Percentiles rank a stretch among this genome's conserved stretches.
Evolutionary conservation across 1,140 invertebrate species (phyloP).

Genomic region (Hirudo medicinalis): DNA sequence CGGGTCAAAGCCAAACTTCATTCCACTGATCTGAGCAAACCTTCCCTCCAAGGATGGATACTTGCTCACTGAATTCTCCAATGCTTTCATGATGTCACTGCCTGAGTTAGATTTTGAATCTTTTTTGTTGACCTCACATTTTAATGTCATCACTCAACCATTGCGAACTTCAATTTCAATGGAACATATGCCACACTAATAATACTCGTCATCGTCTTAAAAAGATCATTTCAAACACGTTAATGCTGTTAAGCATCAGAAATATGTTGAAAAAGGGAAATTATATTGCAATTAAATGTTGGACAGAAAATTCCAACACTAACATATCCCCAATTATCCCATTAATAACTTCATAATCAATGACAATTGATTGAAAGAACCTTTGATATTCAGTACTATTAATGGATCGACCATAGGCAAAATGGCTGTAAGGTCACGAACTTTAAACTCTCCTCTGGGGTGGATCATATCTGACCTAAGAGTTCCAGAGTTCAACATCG

Average conservation of each 20-base stretch:
- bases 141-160: no score
- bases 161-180: no score
- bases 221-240: no score
- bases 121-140: background rate
- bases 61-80: constrained; percentile 65
- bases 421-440: constrained; percentile 65
- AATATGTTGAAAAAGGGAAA: no score
- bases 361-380: constrained; percentile 23
- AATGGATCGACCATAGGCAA: constrained; percentile 70
- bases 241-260: no score
- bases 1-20: constrained; percentile 72
- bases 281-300: no score
- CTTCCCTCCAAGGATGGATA: constrained; percentile 67
- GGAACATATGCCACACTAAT: no score
- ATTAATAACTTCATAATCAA: background rate
- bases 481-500: constrained; percentile 74
- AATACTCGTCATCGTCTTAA: no score
- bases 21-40: constrained; percentile 61
- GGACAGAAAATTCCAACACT: no score
- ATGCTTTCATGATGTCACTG: constrained; percentile 52
- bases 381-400: constrained; percentile 50
- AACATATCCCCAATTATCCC: background rate
- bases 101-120: constrained; percentile 42
- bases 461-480: constrained; percentile 60
- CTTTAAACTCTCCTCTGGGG: constrained; percentile 62